These are phyloP conservation scores for Chymomyza costata DNA, from an alignment of 1,140 invertebrate species.

Conservation along the genomic window DNA sequence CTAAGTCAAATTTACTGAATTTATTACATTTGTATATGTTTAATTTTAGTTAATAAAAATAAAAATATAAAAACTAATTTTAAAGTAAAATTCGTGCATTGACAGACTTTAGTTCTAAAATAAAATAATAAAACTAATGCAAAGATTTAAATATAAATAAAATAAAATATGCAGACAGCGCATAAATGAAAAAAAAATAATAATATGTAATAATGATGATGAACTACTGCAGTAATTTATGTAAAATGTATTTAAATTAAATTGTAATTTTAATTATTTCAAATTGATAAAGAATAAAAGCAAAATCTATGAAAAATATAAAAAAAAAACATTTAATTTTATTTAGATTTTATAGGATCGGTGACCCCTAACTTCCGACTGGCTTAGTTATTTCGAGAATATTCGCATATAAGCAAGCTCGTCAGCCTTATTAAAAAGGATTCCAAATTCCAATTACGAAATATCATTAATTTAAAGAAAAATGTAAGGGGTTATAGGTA, in stretches of 20 bases:
- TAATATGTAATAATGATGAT: slow-evolving; percentile 26
- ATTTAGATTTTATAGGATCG: neutral
- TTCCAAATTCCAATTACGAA: too few relatives aligned
- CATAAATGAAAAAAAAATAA: neutral
- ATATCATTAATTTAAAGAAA: too few relatives aligned
- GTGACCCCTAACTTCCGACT: neutral
- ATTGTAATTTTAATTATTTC: slow-evolving; percentile 73
- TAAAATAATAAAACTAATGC: slow-evolving; percentile 26
- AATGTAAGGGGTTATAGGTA: too few relatives aligned
- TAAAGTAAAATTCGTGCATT: slow-evolving; percentile 60
- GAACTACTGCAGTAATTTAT: slow-evolving; percentile 58
- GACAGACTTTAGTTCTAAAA: slow-evolving; percentile 48
- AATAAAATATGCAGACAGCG: slow-evolving; percentile 1
- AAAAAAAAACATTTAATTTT: slow-evolving; percentile 9
- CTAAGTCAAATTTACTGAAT: slow-evolving; percentile 57
- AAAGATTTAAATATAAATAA: slow-evolving; percentile 6
- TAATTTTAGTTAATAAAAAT: slow-evolving; percentile 47
- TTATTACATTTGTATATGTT: slow-evolving; percentile 66
- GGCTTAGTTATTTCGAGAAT: too few relatives aligned
- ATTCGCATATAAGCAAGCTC: too few relatives aligned
- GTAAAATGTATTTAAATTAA: slow-evolving; percentile 71
- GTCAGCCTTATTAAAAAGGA: too few relatives aligned
- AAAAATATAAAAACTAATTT: slow-evolving; percentile 14
- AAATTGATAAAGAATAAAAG: slow-evolving; percentile 67
- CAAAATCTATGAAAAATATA: slow-evolving; percentile 44